Evolutionary conservation across 1,140 invertebrate genomes (phyloP).

Genomic region (Samia ricini): DNA sequence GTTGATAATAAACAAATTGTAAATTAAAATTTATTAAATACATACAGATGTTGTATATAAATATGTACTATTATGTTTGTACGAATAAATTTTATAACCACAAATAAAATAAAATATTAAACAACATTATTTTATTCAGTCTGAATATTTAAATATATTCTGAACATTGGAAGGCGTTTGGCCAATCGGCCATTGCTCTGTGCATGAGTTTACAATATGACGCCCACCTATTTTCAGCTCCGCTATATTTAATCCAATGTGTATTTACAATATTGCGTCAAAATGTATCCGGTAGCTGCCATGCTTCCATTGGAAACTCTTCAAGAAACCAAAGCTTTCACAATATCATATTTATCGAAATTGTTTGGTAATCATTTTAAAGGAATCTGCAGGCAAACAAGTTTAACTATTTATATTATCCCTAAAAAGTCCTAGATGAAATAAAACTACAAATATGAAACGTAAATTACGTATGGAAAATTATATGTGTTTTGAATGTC

Average conservation of each 20-base stretch:
- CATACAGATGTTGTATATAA: no score
- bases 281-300: constrained; percentile 20
- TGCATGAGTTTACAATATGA: constrained; percentile 45
- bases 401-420: neutral
- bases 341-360: neutral
- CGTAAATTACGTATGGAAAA: no score
- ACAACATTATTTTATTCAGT: constrained; percentile 2
- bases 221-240: constrained; percentile 59
- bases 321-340: neutral
- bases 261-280: constrained; percentile 38
- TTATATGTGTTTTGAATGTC: no score
- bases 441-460: neutral
- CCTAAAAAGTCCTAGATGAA: no score
- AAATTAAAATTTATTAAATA: neutral
- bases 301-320: neutral
- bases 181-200: constrained; percentile 34
- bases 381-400: neutral
- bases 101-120: neutral
- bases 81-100: neutral
- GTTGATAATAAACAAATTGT: neutral
- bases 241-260: constrained; percentile 39
- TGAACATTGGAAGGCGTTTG: constrained; percentile 16
- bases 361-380: neutral
- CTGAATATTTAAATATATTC: constrained; percentile 5
- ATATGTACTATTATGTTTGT: neutral